Base-by-base conservation (phyloP, 2,888 invertebrate genomes). In the Drosophila sordidapex region DNA sequence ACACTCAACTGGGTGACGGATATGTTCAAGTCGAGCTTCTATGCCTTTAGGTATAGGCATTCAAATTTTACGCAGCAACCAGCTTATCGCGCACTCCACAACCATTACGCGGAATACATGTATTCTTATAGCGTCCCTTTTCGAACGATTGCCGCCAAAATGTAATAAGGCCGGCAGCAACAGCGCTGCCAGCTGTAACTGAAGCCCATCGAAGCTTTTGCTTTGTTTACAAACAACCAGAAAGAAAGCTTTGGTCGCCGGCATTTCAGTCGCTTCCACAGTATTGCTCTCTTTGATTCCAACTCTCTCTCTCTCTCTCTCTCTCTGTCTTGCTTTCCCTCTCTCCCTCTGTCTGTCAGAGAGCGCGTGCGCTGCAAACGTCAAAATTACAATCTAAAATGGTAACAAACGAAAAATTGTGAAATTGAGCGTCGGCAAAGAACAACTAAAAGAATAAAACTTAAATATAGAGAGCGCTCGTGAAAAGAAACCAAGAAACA, bases 341-440 rank as follows among this genome's bases (percentile, higher is more conserved):
- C 25, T 25, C 21, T 3, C 25, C 51, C 33, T 62, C 36, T 33
- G 52, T 31, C 10, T 33, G 21, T 56, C 38, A 15, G 58, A 82
- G 52, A 68, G 86, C 86, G 86, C 88, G 54, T 81, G 90, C 86
- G 90, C 90, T 58, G 49, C 73, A 89, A 87, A 74, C 66, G 86
- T 86, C 86, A 86, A 85, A 86, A 85, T 76, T 85, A 86, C 83
- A 87, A 64, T 76, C 72, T 57, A 79, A 70, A 89, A 76, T 85
- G 81, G 82, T 79, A 86, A 76, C 88, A 81, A 89, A 73, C 56
- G 81, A 74, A 74, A 80, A 85, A 69, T 77, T 74, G 70, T 71
- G 66, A 69, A 77, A 72, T 40, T 31, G 31, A 56, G 61, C 51
- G 54, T 51, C 63, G 54, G 48, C 61, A 35, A 48, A 58, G 70